Evolutionary conservation across 2,888 invertebrate genomes (phyloP), one percentile per base, ranked within the genome.

Genomic region (Aphidoletes aphidimyza): DNA sequence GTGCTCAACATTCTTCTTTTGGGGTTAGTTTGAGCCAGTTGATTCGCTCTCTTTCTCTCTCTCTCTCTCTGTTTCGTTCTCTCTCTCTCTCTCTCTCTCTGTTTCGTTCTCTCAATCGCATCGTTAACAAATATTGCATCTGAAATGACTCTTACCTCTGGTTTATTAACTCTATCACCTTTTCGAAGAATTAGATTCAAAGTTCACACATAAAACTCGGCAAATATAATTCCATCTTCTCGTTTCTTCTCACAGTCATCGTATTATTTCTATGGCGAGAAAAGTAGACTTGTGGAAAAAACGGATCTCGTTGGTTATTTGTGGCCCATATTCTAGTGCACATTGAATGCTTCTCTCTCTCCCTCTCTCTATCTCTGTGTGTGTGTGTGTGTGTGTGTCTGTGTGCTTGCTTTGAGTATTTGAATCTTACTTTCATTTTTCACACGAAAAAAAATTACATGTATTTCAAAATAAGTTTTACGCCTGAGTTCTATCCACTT

Each of bases 131-230:
- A 42, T 42, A 42, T 42, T 42, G 14, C 14, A 69, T 69, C 69
- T 17, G 69, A 26, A 69, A 54, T 26, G 3, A 30, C 34, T 69
- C 69, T 69, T 30, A 69, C 69, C 69, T 69, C 30, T 69, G 69
- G 30, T 69, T 69, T 69, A 69, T 69, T 69, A 69, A 69, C 69
- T 69, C 69, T 69, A 69, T 69, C 69, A 69, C 69, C 69, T 69
- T 30, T 26, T 69, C 69, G 69, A 69, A 69, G 69, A 69, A 69
- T 69, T 69, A 69, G 69, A 69, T 69, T 69, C 30, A 69, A 69
- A 69, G 69, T 69, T 69, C 69, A 69, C 14, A 69, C 69, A 69
- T 69, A 69, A 69, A 69, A 69, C 69, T 69, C 69, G 69, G 69
- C 69, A 34, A 69, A 69, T 69, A 30, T 30, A 69, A 69, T 69